Base-by-base conservation (phyloP, 2,113 vertebrate species). In the Misgurnus mizolepis region DNA sequence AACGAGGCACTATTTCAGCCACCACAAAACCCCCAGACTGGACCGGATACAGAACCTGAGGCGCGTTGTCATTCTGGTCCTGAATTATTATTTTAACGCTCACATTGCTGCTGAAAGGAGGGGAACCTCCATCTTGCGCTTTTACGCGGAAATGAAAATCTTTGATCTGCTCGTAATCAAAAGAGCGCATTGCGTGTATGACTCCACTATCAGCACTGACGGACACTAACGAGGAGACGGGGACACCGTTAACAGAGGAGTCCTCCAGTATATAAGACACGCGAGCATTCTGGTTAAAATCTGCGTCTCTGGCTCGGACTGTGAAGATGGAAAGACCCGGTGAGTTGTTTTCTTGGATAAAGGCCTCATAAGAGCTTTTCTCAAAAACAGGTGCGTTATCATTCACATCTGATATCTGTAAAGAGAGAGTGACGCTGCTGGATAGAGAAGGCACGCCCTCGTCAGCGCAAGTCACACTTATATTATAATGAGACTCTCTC, bases 11-110 rank as follows among this genome's bases (percentile, higher is more conserved):
- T 49, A 83, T 83, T 76, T 83, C 82, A 65, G 81, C 62, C 65
- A 77, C 49, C 15, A 58, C 10, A 50, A 73, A 84, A 39, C 72
- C 58, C 40, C 60, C 53, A 62, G 73, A 78, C 39, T 77, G 78
- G 49, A 84, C 79, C 34, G 82, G 80, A 22, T 81, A 76, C 43
- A 81, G 80, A 15, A 81, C 73, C 72, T 76, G 80, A 69, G 80
- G 80, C 10, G 64, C 73, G 73, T 81, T 81, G 87, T 93, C 93
- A 0, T 93, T 93, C 75, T 91, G 88, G 67, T 93, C 92, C 67
- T 90, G 56, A 14, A 94, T 83, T 0, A 83, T 87, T 11, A 94
- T 70, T 15, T 43, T 88, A n/a, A 94, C 81, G 4, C 91, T 87
- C 4, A 85, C 88, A 1, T 90, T 94, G 79, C 86, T 58, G 55